Percentiles rank a stretch among this genome's conserved stretches.
These are phyloP conservation scores for Drosophila athabasca DNA, from an alignment of 1,140 invertebrate genomes.

Conservation along the genomic window DNA sequence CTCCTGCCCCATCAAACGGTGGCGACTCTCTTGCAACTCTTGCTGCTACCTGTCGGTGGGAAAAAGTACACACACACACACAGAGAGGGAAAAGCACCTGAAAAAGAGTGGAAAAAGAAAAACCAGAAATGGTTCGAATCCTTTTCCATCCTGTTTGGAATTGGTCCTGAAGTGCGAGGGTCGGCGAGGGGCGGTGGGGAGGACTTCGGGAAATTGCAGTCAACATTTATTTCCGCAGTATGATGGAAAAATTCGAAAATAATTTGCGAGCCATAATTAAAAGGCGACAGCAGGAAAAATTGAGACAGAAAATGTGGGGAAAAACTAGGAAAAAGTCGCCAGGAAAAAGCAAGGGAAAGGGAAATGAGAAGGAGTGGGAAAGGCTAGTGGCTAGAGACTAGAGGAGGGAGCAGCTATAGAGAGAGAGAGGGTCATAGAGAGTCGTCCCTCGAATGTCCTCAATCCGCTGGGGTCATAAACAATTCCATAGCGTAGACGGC, in stretches of 20 bases:
- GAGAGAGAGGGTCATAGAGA: slow-evolving; percentile 7
- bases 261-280: slow-evolving; percentile 80
- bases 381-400: not conserved
- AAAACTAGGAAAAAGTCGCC: slow-evolving; percentile 42
- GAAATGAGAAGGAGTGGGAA: not conserved
- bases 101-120: slow-evolving; percentile 25
- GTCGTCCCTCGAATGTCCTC: slow-evolving; percentile 40
- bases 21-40: slow-evolving; percentile 48
- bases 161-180: slow-evolving; percentile 21
- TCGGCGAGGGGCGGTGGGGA: not conserved
- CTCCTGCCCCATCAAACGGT: slow-evolving; percentile 22
- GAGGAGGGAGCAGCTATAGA: slow-evolving; percentile 13
- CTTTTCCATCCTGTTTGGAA: slow-evolving; percentile 74
- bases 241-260: slow-evolving; percentile 81
- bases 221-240: slow-evolving; percentile 79
- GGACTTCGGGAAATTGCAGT: slow-evolving; percentile 67
- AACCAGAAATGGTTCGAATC: slow-evolving; percentile 70
- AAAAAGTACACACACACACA: slow-evolving; percentile 46
- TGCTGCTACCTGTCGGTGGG: slow-evolving; percentile 49
- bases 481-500: slow-evolving; percentile 71
- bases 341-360: slow-evolving; percentile 16
- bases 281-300: slow-evolving; percentile 63
- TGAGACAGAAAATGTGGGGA: slow-evolving; percentile 34
- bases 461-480: slow-evolving; percentile 69
- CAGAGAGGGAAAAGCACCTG: slow-evolving; percentile 18